phyloP scores from a whole-genome alignment of 1,140 invertebrate species.

The Paralvinella palmiformis region DNA sequence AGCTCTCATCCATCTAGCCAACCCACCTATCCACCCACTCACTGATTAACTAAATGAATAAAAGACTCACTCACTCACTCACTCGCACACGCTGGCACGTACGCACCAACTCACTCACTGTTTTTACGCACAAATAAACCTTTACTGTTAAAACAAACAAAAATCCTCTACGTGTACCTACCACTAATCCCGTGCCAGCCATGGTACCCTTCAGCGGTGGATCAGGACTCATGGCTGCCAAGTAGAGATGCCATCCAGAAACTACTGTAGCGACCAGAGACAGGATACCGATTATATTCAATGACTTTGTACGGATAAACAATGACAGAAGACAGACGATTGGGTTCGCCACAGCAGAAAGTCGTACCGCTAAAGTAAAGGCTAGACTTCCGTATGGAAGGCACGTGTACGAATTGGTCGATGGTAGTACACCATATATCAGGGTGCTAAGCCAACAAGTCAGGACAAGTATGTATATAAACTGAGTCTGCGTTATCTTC shows the following conservation, averaged over 20 bases:
- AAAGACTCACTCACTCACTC: no score
- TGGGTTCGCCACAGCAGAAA: constrained; percentile 79
- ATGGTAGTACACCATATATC: constrained; percentile 69
- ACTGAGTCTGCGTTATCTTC: no score
- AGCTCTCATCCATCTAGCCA: no score
- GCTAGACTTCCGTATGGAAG: constrained; percentile 71
- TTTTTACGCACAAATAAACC: no score
- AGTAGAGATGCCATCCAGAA: constrained; percentile 62
- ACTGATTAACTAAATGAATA: no score
- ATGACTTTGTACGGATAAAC: constrained; percentile 61
- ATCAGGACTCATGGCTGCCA: constrained; percentile 67
- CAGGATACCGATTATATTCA: constrained; percentile 56
- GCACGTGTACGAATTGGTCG: constrained; percentile 80
- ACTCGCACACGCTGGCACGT: no score
- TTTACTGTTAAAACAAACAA: no score
- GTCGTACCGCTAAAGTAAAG: constrained; percentile 74
- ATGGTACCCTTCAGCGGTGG: constrained; percentile 61
- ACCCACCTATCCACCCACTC: no score
- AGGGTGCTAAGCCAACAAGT: constrained; percentile 37
- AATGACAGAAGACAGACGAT: constrained; percentile 73
- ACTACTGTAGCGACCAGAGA: constrained; percentile 54
- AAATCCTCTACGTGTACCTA: no score
- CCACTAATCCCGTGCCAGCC: constrained; percentile 62
- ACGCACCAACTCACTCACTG: no score
- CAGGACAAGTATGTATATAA: constrained; percentile 28